phyloP scores from a whole-genome alignment of 2,113 vertebrate genomes.

The Phylloscopus whistleri region DNA sequence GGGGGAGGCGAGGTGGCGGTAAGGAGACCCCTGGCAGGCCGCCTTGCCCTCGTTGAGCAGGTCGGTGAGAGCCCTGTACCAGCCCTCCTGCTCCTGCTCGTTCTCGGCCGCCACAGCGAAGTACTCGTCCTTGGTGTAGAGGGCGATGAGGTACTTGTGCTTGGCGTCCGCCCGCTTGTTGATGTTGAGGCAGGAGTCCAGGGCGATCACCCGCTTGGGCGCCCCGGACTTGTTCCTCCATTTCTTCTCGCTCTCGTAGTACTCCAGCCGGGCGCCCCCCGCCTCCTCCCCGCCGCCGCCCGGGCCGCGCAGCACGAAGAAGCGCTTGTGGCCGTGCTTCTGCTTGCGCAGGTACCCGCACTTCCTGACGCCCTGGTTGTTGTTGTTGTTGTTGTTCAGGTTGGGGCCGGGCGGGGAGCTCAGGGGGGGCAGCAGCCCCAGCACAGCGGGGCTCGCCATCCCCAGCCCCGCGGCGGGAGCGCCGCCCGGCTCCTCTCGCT shows the following conservation, averaged over 20 bases:
- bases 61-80: constrained; percentile 88
- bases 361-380: constrained; percentile 82
- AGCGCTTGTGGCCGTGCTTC: constrained; percentile 95
- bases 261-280: constrained; percentile 87
- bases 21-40: constrained; percentile 76
- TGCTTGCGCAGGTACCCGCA: constrained; percentile 95
- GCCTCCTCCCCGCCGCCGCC: constrained; percentile 61
- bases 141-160: constrained; percentile 94
- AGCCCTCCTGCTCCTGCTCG: constrained; percentile 93
- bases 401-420: constrained; percentile 58
- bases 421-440: constrained; percentile 20
- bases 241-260: constrained; percentile 99
- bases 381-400: constrained; percentile 77
- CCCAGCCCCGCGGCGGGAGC: background rate
- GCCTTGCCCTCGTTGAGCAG: constrained; percentile 85
- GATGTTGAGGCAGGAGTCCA: constrained; percentile 94
- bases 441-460: constrained; percentile 52
- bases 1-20: constrained; percentile 56
- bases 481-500: background rate
- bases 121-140: constrained; percentile 97
- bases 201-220: constrained; percentile 88
- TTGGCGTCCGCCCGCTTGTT: constrained; percentile 96
- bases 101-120: constrained; percentile 94
- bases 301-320: constrained; percentile 88
- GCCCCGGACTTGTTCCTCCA: constrained; percentile 92